Percentiles rank a stretch among this genome's conserved stretches.
Evolutionary conservation across 2,797 vertebrate genomes (phyloP).

Genomic region (Sebastes taczanowskii): DNA sequence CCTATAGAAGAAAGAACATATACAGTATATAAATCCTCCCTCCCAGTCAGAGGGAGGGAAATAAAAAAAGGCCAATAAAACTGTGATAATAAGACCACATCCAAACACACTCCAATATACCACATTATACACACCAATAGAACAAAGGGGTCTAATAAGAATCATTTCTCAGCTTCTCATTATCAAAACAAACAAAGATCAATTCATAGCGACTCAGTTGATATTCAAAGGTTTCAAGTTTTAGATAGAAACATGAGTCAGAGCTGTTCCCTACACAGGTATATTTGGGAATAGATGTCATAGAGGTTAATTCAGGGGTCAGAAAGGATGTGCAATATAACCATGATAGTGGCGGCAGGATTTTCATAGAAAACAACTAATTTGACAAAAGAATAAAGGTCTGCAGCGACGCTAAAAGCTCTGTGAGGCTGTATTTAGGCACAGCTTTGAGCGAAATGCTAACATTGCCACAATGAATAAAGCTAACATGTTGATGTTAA

Average conservation of each 20-base stretch:
- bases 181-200: neutral
- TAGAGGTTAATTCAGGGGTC: neutral
- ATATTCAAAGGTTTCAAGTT: conserved; percentile 4
- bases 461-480: neutral
- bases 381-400: neutral
- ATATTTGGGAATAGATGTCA: neutral
- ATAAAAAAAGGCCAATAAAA: neutral
- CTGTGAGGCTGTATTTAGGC: neutral
- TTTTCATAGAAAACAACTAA: neutral
- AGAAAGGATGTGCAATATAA: neutral
- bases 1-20: neutral
- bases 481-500: too few species aligned
- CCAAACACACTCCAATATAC: neutral
- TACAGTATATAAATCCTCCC: neutral
- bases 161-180: neutral
- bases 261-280: neutral
- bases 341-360: neutral
- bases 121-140: neutral
- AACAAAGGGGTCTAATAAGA: neutral
- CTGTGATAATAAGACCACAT: neutral
- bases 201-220: neutral
- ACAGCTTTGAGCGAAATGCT: neutral
- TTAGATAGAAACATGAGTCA: neutral
- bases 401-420: neutral
- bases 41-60: neutral